Evolutionary conservation across 2,797 vertebrate genomes (phyloP).

Genomic region (Chiloscyllium punctatum): DNA sequence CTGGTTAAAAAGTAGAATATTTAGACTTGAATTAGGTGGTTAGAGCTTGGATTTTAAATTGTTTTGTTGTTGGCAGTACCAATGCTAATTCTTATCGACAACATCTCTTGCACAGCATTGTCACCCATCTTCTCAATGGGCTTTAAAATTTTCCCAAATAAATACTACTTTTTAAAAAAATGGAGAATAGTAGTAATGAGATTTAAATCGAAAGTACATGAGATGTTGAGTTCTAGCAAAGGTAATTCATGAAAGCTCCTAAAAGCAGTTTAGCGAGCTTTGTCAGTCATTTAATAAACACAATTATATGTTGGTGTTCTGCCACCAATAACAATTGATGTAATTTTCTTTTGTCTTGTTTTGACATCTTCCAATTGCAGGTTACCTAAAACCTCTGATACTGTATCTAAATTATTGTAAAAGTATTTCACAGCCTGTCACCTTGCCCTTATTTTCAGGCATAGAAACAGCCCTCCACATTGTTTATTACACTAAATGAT

Average conservation of each 20-base stretch:
- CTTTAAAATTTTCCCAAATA: neutral
- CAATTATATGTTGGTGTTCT: neutral
- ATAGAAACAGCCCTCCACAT: neutral
- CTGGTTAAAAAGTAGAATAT: neutral
- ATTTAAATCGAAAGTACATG: neutral
- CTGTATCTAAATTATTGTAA: neutral
- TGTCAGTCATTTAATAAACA: neutral
- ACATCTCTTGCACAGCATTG: neutral
- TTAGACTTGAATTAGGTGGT: neutral
- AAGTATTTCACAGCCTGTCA: neutral
- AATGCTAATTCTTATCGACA: neutral
- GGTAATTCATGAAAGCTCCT: neutral
- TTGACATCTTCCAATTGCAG: neutral
- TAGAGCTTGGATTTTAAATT: neutral
- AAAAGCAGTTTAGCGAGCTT: neutral
- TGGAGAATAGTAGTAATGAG: neutral
- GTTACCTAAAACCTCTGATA: neutral
- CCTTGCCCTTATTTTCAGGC: neutral
- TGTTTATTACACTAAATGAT: too few relatives aligned
- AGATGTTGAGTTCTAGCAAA: neutral
- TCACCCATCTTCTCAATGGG: neutral
- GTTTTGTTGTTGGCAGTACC: neutral
- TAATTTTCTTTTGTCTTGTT: neutral
- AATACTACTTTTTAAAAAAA: neutral
- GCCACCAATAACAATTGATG: neutral